Evolutionary conservation across 2,888 invertebrate genomes (phyloP).

Genomic region (Cremastinae sp.): DNA sequence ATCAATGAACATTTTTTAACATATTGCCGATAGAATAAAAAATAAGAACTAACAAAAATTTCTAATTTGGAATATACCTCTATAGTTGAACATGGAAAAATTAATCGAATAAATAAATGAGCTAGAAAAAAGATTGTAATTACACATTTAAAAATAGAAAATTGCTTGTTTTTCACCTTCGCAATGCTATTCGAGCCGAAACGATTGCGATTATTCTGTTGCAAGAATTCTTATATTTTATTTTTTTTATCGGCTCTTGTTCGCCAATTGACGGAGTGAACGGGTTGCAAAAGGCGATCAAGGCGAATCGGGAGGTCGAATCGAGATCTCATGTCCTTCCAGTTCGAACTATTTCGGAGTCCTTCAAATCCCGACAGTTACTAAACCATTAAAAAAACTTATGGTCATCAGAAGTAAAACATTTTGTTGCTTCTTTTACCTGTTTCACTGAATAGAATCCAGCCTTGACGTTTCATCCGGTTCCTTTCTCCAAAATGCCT

Average conservation of each 20-base stretch:
- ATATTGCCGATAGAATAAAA: too few species aligned
- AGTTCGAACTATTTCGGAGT: constrained; percentile 25
- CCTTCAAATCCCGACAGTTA: constrained; percentile 18
- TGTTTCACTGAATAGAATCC: neutral
- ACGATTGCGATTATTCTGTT: constrained; percentile 28
- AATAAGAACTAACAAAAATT: too few species aligned
- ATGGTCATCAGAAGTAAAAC: constrained; percentile 14
- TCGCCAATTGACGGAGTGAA: neutral
- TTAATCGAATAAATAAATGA: too few species aligned
- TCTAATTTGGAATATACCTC: too few species aligned
- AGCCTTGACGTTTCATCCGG: constrained; percentile 51
- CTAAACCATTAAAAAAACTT: constrained; percentile 12
- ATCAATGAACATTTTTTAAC: too few species aligned
- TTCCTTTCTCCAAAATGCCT: constrained; percentile 37
- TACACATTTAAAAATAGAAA: too few species aligned
- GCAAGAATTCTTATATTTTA: too few species aligned
- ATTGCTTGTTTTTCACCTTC: too few species aligned
- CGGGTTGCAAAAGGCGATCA: constrained; percentile 6
- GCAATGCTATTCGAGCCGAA: too few species aligned
- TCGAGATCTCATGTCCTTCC: constrained; percentile 51
- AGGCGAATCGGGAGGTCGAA: constrained; percentile 23
- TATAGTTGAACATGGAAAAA: too few species aligned
- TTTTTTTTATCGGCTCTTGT: too few species aligned
- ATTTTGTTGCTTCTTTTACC: constrained; percentile 19
- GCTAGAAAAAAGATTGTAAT: too few species aligned